phyloP scores from a whole-genome alignment of 2,888 invertebrate genomes.

The Tribolium freemani region DNA sequence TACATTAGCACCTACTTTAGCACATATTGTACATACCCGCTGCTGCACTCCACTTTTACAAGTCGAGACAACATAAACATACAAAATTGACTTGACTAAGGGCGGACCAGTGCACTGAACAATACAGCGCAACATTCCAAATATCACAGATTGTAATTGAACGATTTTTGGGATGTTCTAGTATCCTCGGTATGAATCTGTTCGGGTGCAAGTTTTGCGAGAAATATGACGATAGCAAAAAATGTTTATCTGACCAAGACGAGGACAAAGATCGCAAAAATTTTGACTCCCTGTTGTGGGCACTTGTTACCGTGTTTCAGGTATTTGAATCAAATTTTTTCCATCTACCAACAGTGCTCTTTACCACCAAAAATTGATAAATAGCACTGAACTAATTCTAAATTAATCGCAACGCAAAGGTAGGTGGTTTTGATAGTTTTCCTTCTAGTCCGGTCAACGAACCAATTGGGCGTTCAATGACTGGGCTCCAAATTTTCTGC shows the following conservation, averaged over 20 bases:
- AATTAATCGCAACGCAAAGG: constrained; percentile 23
- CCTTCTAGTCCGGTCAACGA: no score
- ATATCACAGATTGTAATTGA: constrained; percentile 37
- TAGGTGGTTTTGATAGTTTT: constrained; percentile 31
- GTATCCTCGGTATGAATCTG: constrained; percentile 99
- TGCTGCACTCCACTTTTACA: constrained; percentile 36
- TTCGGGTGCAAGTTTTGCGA: constrained; percentile 99
- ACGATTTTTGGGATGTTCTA: constrained; percentile 74
- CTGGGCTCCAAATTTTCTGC: constrained; percentile 24
- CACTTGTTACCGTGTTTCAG: constrained; percentile 99
- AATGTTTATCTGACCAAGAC: constrained; percentile 72
- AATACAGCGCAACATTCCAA: constrained; percentile 42
- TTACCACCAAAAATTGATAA: constrained; percentile 3
- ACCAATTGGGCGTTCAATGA: no score
- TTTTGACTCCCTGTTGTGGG: constrained; percentile 99
- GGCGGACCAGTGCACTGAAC: constrained; percentile 33
- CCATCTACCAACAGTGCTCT: constrained; percentile 15
- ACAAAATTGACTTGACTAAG: constrained; percentile 32
- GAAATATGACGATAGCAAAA: constrained; percentile 72
- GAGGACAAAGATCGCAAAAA: constrained; percentile 97
- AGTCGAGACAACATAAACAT: constrained; percentile 28
- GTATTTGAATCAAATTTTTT: constrained; percentile 70
- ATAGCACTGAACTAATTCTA: constrained; percentile 17
- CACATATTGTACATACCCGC: constrained; percentile 39
- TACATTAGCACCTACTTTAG: constrained; percentile 49